Evolutionary conservation across 2,113 vertebrate species (phyloP), one percentile per base, ranked within the genome.

Genomic region (Empidonax alnorum): DNA sequence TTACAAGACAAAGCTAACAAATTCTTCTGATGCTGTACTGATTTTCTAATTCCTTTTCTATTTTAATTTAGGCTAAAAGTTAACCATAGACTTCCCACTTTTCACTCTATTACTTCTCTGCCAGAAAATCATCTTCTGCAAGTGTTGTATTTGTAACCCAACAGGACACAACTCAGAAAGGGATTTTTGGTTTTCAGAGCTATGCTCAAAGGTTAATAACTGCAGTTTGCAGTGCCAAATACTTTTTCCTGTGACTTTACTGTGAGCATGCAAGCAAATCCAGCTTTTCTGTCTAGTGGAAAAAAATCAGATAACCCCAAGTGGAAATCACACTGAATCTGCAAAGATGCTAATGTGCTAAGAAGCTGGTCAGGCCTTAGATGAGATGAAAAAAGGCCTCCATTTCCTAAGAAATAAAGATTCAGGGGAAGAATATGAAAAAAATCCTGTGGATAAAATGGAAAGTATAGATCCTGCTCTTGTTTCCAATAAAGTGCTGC

Each of bases 111-210:
- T 66, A 15, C 62, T 92, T 77, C 56, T 95, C 39, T 79, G 63
- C 59, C 87, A 97, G 88, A 72, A 93, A 93, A 71, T 79, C 12
- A 35, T 58, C 90, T 96, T 94, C 88, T 65, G 91, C 77, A 94
- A 93, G 84, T 91, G 76, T 77, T 89, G 47, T n/a, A 84, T 96
- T 87, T 92, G 46, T 89, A 90, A 92, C 74, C 42, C 58, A 92
- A 56, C 42, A 82, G 65, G 67, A 87, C 62, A 59, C 52, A 82
- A 94, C 76, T 66, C 71, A 85, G 93, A 89, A 86, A 89, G 77
- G 67, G 91, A 55, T 63, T 94, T 97, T 80, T 92, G 82, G 77
- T 93, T 92, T 96, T 95, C 79, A 42, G 63, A 94, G 56, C 91
- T 95, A 80, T 83, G 87, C 78, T 67, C 50, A 87, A 46, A 90